Evolutionary conservation across 92 coral and sea anemone genomes (phyloP), one percentile per base, ranked within the genome.

Genomic region (Epizoanthus illoricatus): DNA sequence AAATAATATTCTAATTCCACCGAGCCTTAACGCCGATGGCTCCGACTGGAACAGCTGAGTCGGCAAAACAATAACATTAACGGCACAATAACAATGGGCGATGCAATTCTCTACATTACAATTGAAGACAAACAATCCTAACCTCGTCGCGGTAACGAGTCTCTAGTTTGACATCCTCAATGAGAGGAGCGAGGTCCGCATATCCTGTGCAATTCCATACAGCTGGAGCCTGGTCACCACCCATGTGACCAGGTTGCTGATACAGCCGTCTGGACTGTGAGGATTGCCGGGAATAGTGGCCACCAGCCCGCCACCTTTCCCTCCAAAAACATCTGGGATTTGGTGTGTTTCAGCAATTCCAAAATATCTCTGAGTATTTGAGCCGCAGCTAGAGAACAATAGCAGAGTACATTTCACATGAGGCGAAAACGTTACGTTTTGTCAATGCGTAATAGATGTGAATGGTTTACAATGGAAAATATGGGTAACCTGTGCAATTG

Each of bases 291-390:
- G 49, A 11, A 69, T 40, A 1, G 17, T n/a, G 20, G 43, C 39
- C n/a, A 61, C 65, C 5, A 73, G 63, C 2, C 80, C 80, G 0
- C 80, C 80, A 18, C 66, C 80, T 4, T 56, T 2, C 9, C 80
- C 67, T 8, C 80, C 80, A 15, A 75, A 55, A 10, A 24, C 47
- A 11, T 28, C 80, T 7, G 80, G 47, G 7, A 75, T 28, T 58
- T 17, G 7, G 45, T 75, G 80, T 0, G 80, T 75, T 17, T 75
- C 80, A 0, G 54, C 80, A 19, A 58, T n/a, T 4, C 80, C 80
- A 75, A 75, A n/a, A 65, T 67, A 57, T 18, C 67, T 17, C 54
- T 75, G 28, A 45, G 24, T 20, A 9, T 39, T 64, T 36, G 80
- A 13, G 60, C 11, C 18, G 23, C 80, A 57, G 45, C 80, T 75